These are phyloP conservation scores for Tricholauxania praeusta DNA, from an alignment of 2,888 invertebrate genomes.

Conservation along the genomic window DNA sequence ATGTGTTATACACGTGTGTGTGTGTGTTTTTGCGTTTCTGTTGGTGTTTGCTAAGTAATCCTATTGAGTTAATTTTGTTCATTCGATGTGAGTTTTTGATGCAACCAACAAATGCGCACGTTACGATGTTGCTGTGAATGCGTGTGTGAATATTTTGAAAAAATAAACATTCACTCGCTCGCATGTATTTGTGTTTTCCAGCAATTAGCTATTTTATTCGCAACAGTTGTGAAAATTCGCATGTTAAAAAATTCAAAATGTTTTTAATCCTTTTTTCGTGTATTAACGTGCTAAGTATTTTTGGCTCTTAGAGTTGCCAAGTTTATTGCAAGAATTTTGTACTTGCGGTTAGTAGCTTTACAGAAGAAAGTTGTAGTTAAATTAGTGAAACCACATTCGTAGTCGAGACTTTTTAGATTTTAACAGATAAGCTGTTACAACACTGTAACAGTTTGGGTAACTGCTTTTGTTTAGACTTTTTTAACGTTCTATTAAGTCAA, in stretches of 20 bases:
- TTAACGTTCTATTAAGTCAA: too few species aligned
- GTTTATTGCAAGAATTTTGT: background rate
- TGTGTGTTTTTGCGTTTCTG: slow-evolving; percentile 5
- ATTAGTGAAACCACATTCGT: too few species aligned
- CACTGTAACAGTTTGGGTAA: too few species aligned
- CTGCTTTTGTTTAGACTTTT: too few species aligned
- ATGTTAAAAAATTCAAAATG: slow-evolving; percentile 15
- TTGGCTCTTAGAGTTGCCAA: background rate
- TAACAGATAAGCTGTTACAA: too few species aligned
- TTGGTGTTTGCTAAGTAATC: background rate
- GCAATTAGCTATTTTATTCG: slow-evolving; percentile 20
- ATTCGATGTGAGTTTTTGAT: too few species aligned
- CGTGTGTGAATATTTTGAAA: slow-evolving; percentile 5
- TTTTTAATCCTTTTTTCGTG: slow-evolving; percentile 24
- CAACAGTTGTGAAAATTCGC: slow-evolving; percentile 23
- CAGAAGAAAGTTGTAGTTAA: too few species aligned
- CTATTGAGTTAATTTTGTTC: too few species aligned
- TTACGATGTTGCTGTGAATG: background rate
- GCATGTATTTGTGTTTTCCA: slow-evolving; percentile 17
- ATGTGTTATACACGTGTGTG: background rate
- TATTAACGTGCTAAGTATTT: slow-evolving; percentile 15
- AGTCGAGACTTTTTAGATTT: too few species aligned
- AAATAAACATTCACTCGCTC: slow-evolving; percentile 1
- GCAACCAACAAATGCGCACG: too few species aligned
- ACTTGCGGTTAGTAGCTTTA: too few species aligned